phyloP scores from a whole-genome alignment of 2,888 invertebrate species.

The Leptinotarsa tumamoca region DNA sequence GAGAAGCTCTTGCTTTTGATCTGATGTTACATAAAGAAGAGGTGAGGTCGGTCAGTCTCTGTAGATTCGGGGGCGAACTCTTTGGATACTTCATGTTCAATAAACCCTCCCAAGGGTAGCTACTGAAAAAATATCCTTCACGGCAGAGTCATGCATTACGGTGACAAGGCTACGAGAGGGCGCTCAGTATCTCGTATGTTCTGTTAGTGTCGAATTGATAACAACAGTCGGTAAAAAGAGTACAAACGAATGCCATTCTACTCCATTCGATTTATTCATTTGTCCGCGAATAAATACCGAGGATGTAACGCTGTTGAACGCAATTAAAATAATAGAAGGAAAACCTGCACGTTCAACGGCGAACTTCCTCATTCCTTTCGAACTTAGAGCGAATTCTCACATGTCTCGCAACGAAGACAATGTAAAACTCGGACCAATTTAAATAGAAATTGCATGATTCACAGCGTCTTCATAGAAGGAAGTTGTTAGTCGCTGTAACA shows the following conservation, averaged over 20 bases:
- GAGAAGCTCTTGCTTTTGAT: too few species aligned
- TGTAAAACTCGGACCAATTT: slow-evolving; percentile 19
- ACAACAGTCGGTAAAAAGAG: too few species aligned
- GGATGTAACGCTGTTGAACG: background rate
- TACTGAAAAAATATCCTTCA: too few species aligned
- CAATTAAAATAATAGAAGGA: slow-evolving; percentile 14
- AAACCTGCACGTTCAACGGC: slow-evolving; percentile 3
- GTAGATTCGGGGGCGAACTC: too few species aligned
- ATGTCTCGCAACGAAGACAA: slow-evolving; percentile 13
- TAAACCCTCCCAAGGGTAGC: too few species aligned
- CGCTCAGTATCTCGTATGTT: too few species aligned
- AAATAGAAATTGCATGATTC: slow-evolving; percentile 22
- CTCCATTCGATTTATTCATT: slow-evolving; percentile 8
- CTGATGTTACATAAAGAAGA: too few species aligned
- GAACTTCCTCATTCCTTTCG: slow-evolving; percentile 14
- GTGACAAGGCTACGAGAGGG: too few species aligned
- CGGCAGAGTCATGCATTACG: too few species aligned
- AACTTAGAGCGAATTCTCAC: slow-evolving; percentile 14
- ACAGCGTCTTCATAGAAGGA: slow-evolving; percentile 18
- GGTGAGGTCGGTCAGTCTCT: too few species aligned
- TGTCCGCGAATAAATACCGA: slow-evolving; percentile 8
- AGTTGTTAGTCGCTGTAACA: slow-evolving; percentile 19
- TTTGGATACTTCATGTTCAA: too few species aligned
- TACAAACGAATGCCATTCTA: background rate
- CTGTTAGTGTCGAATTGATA: too few species aligned